Base-by-base conservation (phyloP, 2,113 vertebrate species). In the Phasianus colchicus region DNA sequence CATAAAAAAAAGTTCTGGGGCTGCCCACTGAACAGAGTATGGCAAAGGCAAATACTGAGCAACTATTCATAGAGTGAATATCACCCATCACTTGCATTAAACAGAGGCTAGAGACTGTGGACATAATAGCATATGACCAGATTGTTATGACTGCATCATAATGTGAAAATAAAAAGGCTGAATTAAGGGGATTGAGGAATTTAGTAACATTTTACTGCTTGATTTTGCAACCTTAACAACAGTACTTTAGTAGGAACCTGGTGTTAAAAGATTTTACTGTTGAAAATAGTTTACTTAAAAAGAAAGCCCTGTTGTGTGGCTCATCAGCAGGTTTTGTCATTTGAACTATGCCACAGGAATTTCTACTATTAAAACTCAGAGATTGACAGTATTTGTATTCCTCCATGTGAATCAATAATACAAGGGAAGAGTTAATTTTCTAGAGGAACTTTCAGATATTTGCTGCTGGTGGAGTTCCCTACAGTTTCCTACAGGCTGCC, bases 391-490 rank as follows among this genome's bases (percentile, higher is more conserved):
- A 71, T 74, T 50, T 78, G 5, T 77, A 34, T 89, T 85, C 32
- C 17, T 78, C 52, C 14, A 8, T n/a, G 60, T 30, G 27, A 73
- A 70, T 64, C 42, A 29, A 22, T 74, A 78, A 22, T 6, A 36
- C 4, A 38, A 55, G 13, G 40, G 15, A 65, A 57, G 58, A 78
- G 24, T 19, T n/a, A 9, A 40, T 69, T 79, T 72, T 9, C 54
- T 43, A 63, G 48, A 73, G 58, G 43, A 88, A 14, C 42, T 81
- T 21, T 67, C 47, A 55, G 52, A 13, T 76, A 48, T 22, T 58
- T 70, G 36, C 27, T 45, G n/a, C 66, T 30, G 40, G 60, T 0
- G 0, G 24, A 55, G 10, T 16, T 64, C 14, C 52, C 48, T 84
- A 66, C 47, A 10, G 0, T 67, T 83, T 91, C 60, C 69, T 78